A percentile compares a stretch with the other conserved stretches of the same genome.
phyloP scores from a whole-genome alignment of 2,888 invertebrate genomes.

The Drosophila ustulata region DNA sequence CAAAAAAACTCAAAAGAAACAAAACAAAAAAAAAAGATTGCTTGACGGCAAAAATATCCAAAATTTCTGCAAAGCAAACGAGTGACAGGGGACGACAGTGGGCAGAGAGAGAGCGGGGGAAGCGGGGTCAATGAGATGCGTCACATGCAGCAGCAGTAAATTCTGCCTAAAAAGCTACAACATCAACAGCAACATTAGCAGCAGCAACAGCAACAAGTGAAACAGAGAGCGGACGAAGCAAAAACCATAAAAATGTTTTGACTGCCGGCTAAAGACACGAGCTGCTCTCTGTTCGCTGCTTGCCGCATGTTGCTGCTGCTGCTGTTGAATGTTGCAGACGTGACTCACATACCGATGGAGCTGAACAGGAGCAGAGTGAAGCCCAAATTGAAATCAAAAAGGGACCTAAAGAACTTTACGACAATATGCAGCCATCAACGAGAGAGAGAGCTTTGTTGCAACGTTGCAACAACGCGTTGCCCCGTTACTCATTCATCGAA shows the following conservation, averaged over 20 bases:
- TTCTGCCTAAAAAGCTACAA: constrained; percentile 67
- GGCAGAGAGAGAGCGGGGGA: constrained; percentile 5
- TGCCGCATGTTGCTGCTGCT: constrained; percentile 27
- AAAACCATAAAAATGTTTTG: constrained; percentile 70
- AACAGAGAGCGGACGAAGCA: constrained; percentile 44
- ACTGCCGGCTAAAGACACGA: constrained; percentile 56
- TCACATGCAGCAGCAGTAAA: constrained; percentile 71
- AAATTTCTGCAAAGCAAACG: constrained; percentile 60
- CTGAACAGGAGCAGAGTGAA: constrained; percentile 51
- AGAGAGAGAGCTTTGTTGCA: constrained; percentile 26
- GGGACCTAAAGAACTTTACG: constrained; percentile 35
- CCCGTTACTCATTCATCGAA: constrained; percentile 7
- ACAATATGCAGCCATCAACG: constrained; percentile 34
- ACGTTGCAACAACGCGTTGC: constrained; percentile 34
- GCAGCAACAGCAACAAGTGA: constrained; percentile 69
- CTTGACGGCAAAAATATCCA: constrained; percentile 72
- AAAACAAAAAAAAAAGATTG: constrained; percentile 34
- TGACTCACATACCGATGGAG: constrained; percentile 70
- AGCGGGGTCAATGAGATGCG: constrained; percentile 56
- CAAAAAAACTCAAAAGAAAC: constrained; percentile 20
- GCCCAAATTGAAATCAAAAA: constrained; percentile 44
- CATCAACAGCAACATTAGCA: constrained; percentile 15
- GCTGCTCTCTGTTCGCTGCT: constrained; percentile 23
- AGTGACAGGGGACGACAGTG: constrained; percentile 29
- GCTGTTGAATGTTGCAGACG: constrained; percentile 58